Conservation (phyloP, 2,888 invertebrate genomes). For the Orgyia antiqua region DNA sequence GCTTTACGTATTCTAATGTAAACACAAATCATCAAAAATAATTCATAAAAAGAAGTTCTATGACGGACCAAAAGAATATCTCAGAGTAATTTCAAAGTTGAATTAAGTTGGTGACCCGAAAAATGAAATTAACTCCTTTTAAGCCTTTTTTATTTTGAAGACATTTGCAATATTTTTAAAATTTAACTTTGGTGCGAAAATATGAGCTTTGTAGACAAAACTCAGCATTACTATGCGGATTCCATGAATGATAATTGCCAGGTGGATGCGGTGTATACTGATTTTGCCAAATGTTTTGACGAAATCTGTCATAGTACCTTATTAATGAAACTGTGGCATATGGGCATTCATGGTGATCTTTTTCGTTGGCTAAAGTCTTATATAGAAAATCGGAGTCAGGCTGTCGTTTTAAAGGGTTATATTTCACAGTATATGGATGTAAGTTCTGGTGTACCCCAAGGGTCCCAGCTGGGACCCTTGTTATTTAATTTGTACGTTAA, state of each 20-base stretch:
- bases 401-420: not conserved
- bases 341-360: not conserved
- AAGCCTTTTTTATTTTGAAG: constrained; percentile 4
- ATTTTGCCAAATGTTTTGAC: not conserved
- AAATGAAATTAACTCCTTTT: constrained; percentile 4
- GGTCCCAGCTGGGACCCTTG: not conserved
- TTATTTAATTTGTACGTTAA: not conserved
- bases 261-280: not conserved
- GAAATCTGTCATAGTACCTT: not conserved
- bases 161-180: constrained; percentile 2
- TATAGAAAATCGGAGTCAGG: not conserved
- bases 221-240: not conserved
- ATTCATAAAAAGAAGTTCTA: too few relatives aligned
- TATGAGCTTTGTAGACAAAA: not conserved
- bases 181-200: not conserved
- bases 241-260: not conserved
- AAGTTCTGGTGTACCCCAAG: not conserved
- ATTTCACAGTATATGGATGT: not conserved
- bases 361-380: not conserved
- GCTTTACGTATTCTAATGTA: too few relatives aligned
- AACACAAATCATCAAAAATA: too few relatives aligned
- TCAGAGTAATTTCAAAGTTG: constrained; percentile 9
- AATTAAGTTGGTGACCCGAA: constrained; percentile 8
- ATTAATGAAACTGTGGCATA: not conserved
- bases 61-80: constrained; percentile 8